phyloP scores from a whole-genome alignment of 2,888 invertebrate genomes.

The Syrphus vitripennis region DNA sequence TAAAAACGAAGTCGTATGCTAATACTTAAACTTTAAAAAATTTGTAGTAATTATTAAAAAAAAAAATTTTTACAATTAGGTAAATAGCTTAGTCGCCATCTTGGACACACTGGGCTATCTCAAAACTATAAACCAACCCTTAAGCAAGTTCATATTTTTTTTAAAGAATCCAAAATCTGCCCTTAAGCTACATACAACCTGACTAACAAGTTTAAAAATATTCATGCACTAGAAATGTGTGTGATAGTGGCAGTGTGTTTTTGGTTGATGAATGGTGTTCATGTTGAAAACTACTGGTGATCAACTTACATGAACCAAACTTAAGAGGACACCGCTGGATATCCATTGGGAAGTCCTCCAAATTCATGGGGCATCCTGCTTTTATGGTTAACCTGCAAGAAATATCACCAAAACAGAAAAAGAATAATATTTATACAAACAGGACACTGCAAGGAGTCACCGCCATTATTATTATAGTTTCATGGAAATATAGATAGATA shows the following conservation, averaged over 20 bases:
- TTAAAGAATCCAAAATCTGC: background rate
- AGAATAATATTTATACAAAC: background rate
- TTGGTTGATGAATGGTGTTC: conserved; percentile 5
- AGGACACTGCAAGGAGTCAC: conserved; percentile 1
- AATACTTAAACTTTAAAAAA: no score
- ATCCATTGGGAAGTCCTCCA: conserved; percentile 93
- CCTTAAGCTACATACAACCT: background rate
- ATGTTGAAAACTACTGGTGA: conserved; percentile 5
- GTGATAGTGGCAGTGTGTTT: conserved; percentile 63
- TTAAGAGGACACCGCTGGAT: conserved; percentile 90
- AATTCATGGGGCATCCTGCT: conserved; percentile 92
- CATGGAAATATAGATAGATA: background rate
- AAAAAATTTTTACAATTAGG: no score
- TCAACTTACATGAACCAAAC: conserved; percentile 90
- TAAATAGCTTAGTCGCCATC: no score
- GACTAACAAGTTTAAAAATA: background rate
- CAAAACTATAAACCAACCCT: no score
- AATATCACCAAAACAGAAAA: conserved; percentile 13
- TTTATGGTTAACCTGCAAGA: conserved; percentile 88
- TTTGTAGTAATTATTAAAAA: no score
- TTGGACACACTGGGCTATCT: no score
- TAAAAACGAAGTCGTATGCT: background rate
- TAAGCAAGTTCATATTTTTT: no score
- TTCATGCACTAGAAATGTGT: background rate
- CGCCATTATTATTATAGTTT: conserved; percentile 12